Base-by-base conservation (phyloP, 2,888 invertebrate species). In the Melanophora roralis region DNA sequence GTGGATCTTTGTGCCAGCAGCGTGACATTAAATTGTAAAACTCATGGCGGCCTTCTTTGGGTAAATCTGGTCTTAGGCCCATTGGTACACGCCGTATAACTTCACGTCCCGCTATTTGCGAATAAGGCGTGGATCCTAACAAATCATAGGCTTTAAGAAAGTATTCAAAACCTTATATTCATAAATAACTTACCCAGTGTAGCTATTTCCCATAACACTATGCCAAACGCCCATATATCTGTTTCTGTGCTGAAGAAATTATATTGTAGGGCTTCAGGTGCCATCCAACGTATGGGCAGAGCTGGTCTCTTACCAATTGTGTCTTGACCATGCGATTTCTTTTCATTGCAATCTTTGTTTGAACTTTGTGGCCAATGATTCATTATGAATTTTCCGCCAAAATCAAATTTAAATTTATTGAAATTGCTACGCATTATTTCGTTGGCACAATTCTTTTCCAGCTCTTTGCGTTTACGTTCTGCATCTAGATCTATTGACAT, bases 191-290 rank as follows among this genome's bases (percentile, higher is more conserved):
- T 84, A 94, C 96, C 96, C 84, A 96, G 91, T 8, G 96, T 96
- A 45, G 96, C 95, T 78, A 96, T 95, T 90, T 96, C 96, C 96
- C 96, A 96, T 84, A 96, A 91, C 45, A 96, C 91, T 64, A 96
- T 95, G 16, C 96, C 96, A 86, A 95, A 96, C 38, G 96, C 95
- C 96, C 96, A 96, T 3, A 96, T 95, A 85, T 96, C 96, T 0
- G 95, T 94, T 86, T 95, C 94, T 34, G 94, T 94, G 73, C 95
- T 95, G 89, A 95, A 95, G 49, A 95, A 92, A 77, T 95, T 94
- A 87, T 94, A 95, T 60, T 94, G 92, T 80, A 96, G 89, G 0
- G 95, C 94, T 88, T 96, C 96, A 0, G 96, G 96, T 2, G 96
- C 95, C 96, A 96, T 96, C 96, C 96, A 96, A 23, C 90, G 85